A percentile compares a stretch with the other conserved stretches of the same genome.
These are phyloP conservation scores for Nephrotoma appendiculata DNA, from an alignment of 2,888 invertebrate genomes.

Conservation along the genomic window DNA sequence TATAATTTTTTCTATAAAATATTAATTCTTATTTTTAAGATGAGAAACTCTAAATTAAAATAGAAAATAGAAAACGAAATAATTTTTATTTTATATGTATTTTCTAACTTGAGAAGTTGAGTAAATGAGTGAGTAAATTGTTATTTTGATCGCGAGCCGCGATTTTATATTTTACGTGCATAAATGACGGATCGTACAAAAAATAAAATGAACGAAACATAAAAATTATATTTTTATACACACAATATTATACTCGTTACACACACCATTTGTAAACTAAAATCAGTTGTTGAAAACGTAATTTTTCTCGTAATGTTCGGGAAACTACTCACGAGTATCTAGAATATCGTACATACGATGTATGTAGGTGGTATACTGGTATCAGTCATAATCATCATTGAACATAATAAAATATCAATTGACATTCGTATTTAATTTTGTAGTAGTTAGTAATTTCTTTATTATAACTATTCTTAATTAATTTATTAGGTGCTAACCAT, in stretches of 20 bases:
- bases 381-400: not conserved
- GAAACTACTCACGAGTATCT: not conserved
- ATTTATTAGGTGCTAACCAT: not conserved
- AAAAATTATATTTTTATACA: not conserved
- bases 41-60: not conserved
- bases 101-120: not conserved
- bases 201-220: not conserved
- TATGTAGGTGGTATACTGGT: not conserved
- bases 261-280: not conserved
- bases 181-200: not conserved
- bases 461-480: not conserved
- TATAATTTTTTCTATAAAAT: not conserved
- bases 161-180: not conserved
- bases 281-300: not conserved
- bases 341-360: too few relatives aligned
- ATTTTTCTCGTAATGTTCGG: not conserved
- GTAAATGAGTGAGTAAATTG: not conserved
- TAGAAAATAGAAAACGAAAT: not conserved
- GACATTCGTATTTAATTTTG: not conserved
- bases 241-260: not conserved
- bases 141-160: not conserved
- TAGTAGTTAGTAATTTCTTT: not conserved
- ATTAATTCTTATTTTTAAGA: not conserved
- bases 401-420: not conserved
- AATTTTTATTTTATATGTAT: not conserved